Conservation (phyloP, 2,888 invertebrate species). For the Idaea straminata region DNA sequence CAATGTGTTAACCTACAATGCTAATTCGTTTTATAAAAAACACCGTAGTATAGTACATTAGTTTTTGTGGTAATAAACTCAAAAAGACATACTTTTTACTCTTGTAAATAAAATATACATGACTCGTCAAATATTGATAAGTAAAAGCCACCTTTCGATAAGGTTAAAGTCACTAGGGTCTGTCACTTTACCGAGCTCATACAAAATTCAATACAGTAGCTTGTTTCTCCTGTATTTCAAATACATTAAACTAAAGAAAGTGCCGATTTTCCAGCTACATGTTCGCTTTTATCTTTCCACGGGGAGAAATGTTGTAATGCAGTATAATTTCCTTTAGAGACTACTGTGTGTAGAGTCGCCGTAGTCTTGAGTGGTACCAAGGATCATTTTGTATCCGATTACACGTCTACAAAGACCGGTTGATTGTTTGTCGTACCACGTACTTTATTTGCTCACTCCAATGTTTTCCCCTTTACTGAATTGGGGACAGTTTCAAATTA, state of each 20-base stretch:
- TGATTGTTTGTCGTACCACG: conserved; percentile 61
- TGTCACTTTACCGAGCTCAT: conserved; percentile 30
- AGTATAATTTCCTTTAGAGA: conserved; percentile 53
- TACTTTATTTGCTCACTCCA: conserved; percentile 58
- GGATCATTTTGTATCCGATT: conserved; percentile 68
- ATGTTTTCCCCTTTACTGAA: conserved; percentile 55
- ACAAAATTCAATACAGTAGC: conserved; percentile 33
- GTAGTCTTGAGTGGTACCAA: conserved; percentile 48
- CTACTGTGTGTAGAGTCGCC: conserved; percentile 48
- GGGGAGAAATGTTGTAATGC: conserved; percentile 49
- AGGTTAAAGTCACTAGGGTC: conserved; percentile 21
- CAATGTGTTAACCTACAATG: too few species aligned
- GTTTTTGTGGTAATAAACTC: neutral
- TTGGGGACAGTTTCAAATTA: conserved; percentile 52
- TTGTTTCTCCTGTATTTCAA: conserved; percentile 33
- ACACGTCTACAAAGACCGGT: conserved; percentile 54
- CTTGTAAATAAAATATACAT: conserved; percentile 7
- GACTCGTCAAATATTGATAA: conserved; percentile 15
- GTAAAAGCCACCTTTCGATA: conserved; percentile 19
- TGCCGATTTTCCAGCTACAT: conserved; percentile 32
- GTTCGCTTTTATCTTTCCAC: conserved; percentile 40
- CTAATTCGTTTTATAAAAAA: neutral
- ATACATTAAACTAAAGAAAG: conserved; percentile 27
- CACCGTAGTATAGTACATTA: neutral
- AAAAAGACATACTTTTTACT: conserved; percentile 29